Base-by-base conservation (phyloP, 1,140 invertebrate genomes). In the Arion vulgaris region DNA sequence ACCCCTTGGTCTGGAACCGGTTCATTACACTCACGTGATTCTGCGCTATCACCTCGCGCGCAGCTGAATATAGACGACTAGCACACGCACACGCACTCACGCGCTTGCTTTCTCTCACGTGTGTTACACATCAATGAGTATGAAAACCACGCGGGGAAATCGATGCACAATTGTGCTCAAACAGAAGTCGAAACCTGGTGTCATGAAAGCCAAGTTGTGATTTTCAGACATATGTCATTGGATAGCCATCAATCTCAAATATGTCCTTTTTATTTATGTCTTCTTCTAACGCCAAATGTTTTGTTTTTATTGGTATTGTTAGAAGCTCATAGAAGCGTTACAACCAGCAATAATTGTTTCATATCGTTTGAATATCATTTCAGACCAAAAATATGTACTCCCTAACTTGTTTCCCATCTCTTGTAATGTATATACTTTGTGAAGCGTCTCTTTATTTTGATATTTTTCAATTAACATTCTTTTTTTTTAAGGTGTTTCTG, bases 51-150 rank as follows among this genome's bases (percentile, higher is more conserved):
- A 66, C n/a, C 62, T 66, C 62, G 17, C 62, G n/a, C n/a, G n/a
- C 62, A 2, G 32, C 62, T 66, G 1, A 32, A 9, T 7, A 28
- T 23, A 0, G 28, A n/a, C n/a, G n/a, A 34, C 62, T 34, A 7
- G 62, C 71, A 39, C 36, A 73, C 36, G 41, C 71, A 73, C 36
- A 38, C 28, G 41, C 71, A 39, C 26, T 41, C 71, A 45, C 71
- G 11, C 71, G 36, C 71, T 28, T 19, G 71, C 71, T 39, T 45
- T 39, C 71, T 39, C 71, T 73, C 71, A 73, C 71, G 71, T 73
- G 41, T 19, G 41, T 45, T n/a, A 73, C 36, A n/a, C 41, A 45
- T 45, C 26, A 41, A 7, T 39, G 36, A 73, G 23, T 38, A 39
- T 26, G 23, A 73, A 26, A 73, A 39, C 5, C 71, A 73, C 38